Base-by-base conservation (phyloP, 1,140 invertebrate species). In the Odontomachus brunneus region DNA sequence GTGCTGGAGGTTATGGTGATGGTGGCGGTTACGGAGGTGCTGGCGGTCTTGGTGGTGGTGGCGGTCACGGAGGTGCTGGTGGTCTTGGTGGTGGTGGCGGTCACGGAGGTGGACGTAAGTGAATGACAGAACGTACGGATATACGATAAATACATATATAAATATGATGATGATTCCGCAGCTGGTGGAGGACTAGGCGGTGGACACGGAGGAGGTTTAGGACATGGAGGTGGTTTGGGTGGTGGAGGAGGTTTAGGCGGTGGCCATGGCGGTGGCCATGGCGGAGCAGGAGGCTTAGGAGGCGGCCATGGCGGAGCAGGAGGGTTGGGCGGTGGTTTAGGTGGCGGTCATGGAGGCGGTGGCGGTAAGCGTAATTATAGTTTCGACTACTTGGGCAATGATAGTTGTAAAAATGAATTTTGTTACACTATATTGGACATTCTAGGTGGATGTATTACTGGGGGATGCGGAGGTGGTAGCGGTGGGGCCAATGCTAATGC, bases 401-500 rank as follows among this genome's bases (percentile, higher is more conserved):
- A 22, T 53, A 24, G n/a, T 24, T 7, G 11, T 15, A n/a, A 9
- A 24, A 11, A 4, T 69, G 9, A 14, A 57, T 57, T 44, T 78
- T 0, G 26, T 67, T 0, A 67, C 26, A 9, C 19, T 49, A 26
- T 73, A n/a, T 24, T 1, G 53, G 4, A 71, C 51, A 19, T 29
- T 19, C 1, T 19, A 69, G 75, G 60, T 49, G 88, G 82, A 75
- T 57, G 49, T 60, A 19, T 15, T 57, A 24, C 72, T 63, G 84
- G 78, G 44, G 57, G 63, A 72, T 69, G 53, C 22, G 60, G 55
- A 57, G 33, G 38, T 3, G 60, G 71, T 11, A 24, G 53, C 19
- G 84, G 86, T n/a, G 75, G 75, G 26, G 81, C 85, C 11, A 71
- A 1, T 51, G 83, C 89, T 3, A 84, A 76, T 60, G 88, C 90